These are phyloP conservation scores for Helicoverpa armigera DNA, from an alignment of 1,140 invertebrate species.

Conservation along the genomic window DNA sequence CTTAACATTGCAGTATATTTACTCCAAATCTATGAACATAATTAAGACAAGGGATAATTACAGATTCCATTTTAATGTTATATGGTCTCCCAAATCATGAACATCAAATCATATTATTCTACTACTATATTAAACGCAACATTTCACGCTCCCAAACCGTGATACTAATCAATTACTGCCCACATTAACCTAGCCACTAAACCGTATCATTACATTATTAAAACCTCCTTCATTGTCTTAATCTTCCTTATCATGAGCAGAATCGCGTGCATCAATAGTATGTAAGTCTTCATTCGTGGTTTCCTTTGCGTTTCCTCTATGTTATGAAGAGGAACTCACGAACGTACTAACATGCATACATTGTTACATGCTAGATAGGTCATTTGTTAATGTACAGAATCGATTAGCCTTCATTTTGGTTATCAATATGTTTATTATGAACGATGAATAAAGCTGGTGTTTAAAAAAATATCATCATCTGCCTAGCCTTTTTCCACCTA, in stretches of 20 bases:
- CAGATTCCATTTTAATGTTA: too few species aligned
- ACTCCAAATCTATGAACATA: too few species aligned
- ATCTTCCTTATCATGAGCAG: neutral
- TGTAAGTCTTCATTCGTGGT: conserved; percentile 18
- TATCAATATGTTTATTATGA: too few species aligned
- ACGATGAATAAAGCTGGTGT: too few species aligned
- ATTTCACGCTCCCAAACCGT: neutral
- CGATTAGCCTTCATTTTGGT: too few species aligned
- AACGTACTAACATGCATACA: neutral
- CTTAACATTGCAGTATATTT: too few species aligned
- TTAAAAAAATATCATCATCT: too few species aligned
- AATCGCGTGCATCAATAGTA: conserved; percentile 29
- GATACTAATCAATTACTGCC: neutral
- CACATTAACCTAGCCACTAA: neutral
- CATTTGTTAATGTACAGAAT: neutral
- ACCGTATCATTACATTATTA: neutral
- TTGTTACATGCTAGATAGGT: neutral
- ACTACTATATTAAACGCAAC: neutral
- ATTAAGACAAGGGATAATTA: too few species aligned
- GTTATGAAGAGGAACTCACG: conserved; percentile 24
- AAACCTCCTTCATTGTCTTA: neutral
- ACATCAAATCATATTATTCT: neutral
- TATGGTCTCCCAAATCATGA: neutral
- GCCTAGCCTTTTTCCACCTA: too few species aligned
- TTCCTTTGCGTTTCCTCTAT: conserved; percentile 14